Evolutionary conservation across 2,888 invertebrate genomes (phyloP), one percentile per base, ranked within the genome.

Genomic region (Zele albiditarsus): DNA sequence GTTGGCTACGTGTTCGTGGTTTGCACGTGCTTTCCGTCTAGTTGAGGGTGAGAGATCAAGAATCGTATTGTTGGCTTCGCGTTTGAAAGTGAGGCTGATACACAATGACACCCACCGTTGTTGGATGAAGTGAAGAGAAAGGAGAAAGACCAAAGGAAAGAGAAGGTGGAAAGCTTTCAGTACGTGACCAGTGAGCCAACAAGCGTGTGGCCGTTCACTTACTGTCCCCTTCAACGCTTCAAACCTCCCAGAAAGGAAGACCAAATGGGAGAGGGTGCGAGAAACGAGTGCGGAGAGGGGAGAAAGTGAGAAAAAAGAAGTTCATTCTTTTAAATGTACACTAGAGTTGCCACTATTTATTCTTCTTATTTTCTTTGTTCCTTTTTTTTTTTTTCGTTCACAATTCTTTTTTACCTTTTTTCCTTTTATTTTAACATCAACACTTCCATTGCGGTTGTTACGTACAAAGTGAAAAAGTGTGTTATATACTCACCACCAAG

Each of bases 401-500:
- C 42, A 65, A 74, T 57, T 63, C 25, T 68, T 46, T 49, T 33
- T 53, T 71, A 4, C 31, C 38, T 23, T 57, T 14, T 25, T 68
- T 3, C 16, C 20, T 31, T 65, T 31, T 28, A 23, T 31, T 46
- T 72, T 14, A 33, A 46, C 66, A 10, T 20, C 20, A 20, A 66
- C 27, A 33, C 20, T 63, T 62, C 25, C 4, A 6, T 25, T 28
- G 31, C 23, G 23, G 16, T 72, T 63, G 25, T 25, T 16, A 31
- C 25, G 12, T 3, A n/a, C n/a, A 5, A 33, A 33, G 33, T 53
- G n/a, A 57, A 31, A n/a, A 38, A 28, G 12, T 58, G 42, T 53
- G 49, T 74, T 12, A 27, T 66, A 20, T 71, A 90, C 91, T 91
- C 85, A 93, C 92, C 92, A 80, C 91, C 92, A 46, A 92, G 89